Percentiles rank a stretch among this genome's conserved stretches.
phyloP scores from a whole-genome alignment of 2,888 invertebrate species.

The Metopia argyrocephala region DNA sequence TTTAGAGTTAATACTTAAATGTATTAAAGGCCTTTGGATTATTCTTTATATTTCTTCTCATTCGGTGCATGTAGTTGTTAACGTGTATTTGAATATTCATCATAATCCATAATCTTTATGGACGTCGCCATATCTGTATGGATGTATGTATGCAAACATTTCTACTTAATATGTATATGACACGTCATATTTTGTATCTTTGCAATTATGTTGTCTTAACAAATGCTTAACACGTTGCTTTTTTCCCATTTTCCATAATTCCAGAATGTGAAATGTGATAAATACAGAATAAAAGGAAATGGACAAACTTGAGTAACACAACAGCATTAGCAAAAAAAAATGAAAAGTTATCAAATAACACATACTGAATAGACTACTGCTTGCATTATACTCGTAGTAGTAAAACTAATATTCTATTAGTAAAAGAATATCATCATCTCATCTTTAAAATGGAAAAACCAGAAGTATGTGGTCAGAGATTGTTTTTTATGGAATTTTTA shows the following conservation, averaged over 20 bases:
- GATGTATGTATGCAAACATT: slow-evolving; percentile 4
- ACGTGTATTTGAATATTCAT: no score
- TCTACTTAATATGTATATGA: slow-evolving; percentile 13
- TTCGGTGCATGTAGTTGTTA: no score
- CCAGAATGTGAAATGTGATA: slow-evolving; percentile 31
- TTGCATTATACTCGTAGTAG: neutral
- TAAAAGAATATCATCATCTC: neutral
- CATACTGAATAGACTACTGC: neutral
- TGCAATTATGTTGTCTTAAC: slow-evolving; percentile 47
- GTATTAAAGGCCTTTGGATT: no score
- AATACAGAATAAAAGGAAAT: slow-evolving; percentile 18
- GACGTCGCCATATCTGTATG: no score
- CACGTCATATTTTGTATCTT: slow-evolving; percentile 20
- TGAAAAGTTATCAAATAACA: slow-evolving; percentile 14
- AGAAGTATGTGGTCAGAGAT: slow-evolving; percentile 31
- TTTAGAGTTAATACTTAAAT: no score
- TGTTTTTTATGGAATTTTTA: slow-evolving; percentile 6
- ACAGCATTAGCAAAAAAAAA: neutral
- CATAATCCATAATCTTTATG: no score
- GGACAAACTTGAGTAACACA: slow-evolving; percentile 11
- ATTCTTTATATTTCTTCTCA: no score
- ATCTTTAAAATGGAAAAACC: neutral
- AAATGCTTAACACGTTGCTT: slow-evolving; percentile 28
- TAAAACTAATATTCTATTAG: neutral
- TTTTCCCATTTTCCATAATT: neutral